These are phyloP conservation scores for Bombylius major DNA, from an alignment of 2,888 invertebrate genomes.

Conservation along the genomic window DNA sequence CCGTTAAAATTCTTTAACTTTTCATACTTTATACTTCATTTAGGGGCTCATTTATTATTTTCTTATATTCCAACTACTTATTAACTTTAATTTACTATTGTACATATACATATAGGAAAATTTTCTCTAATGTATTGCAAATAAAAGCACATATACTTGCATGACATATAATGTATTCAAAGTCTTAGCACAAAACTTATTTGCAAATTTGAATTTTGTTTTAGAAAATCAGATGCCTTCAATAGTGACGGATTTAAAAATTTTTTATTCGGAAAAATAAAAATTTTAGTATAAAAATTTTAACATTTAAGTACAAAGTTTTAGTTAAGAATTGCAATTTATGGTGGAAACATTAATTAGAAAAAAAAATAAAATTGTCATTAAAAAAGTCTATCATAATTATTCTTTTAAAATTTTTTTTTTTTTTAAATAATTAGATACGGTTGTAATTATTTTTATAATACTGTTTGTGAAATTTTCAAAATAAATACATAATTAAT, in stretches of 20 bases:
- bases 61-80: background rate
- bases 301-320: background rate
- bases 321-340: background rate
- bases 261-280: background rate
- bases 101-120: background rate
- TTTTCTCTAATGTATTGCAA: too few species aligned
- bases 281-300: background rate
- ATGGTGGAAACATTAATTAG: background rate
- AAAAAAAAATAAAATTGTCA: too few species aligned
- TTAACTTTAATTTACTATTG: too few species aligned
- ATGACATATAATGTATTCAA: background rate
- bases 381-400: too few species aligned
- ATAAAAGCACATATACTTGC: too few species aligned
- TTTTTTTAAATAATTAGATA: too few species aligned
- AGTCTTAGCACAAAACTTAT: constrained; percentile 6
- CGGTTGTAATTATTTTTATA: too few species aligned
- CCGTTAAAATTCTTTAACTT: constrained; percentile 5
- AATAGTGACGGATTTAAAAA: constrained; percentile 8
- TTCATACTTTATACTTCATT: constrained; percentile 2
- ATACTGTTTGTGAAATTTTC: too few species aligned
- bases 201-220: constrained; percentile 3
- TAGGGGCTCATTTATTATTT: background rate
- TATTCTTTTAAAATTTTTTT: too few species aligned
- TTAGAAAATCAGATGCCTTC: constrained; percentile 12
- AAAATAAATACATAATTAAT: too few species aligned